Conservation (phyloP, 2,888 invertebrate genomes). For the Arctia plantaginis region DNA sequence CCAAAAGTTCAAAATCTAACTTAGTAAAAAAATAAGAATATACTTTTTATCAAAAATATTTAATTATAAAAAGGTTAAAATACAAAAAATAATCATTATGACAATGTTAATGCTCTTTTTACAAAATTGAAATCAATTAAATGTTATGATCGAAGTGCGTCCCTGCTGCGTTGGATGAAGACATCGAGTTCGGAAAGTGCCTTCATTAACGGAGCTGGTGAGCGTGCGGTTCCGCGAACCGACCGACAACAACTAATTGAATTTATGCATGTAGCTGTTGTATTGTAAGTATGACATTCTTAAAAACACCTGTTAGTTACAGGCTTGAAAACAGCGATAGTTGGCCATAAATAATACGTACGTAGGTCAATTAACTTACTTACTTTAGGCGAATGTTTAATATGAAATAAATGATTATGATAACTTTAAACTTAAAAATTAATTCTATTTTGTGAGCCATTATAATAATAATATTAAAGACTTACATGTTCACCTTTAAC, state of each 20-base stretch:
- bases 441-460: too few relatives aligned
- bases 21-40: too few relatives aligned
- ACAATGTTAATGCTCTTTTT: not conserved
- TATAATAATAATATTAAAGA: too few relatives aligned
- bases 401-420: not conserved
- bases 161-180: constrained; percentile 74
- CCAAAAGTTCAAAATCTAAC: too few relatives aligned
- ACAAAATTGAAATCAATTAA: constrained; percentile 16
- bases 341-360: too few relatives aligned
- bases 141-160: constrained; percentile 49
- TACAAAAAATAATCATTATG: not conserved
- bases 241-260: constrained; percentile 65
- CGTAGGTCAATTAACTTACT: too few relatives aligned
- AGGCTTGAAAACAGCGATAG: not conserved
- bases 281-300: constrained; percentile 10
- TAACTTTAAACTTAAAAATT: too few relatives aligned
- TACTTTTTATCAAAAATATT: too few relatives aligned
- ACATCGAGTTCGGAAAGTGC: constrained; percentile 76
- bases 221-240: constrained; percentile 65
- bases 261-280: constrained; percentile 55
- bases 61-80: not conserved
- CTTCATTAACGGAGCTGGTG: constrained; percentile 67
- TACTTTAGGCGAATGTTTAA: not conserved
- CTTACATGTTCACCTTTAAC: too few relatives aligned
- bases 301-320: not conserved